Evolutionary conservation across 2,888 invertebrate species (phyloP), one percentile per base, ranked within the genome.

Genomic region (Drosophila paranaensis): DNA sequence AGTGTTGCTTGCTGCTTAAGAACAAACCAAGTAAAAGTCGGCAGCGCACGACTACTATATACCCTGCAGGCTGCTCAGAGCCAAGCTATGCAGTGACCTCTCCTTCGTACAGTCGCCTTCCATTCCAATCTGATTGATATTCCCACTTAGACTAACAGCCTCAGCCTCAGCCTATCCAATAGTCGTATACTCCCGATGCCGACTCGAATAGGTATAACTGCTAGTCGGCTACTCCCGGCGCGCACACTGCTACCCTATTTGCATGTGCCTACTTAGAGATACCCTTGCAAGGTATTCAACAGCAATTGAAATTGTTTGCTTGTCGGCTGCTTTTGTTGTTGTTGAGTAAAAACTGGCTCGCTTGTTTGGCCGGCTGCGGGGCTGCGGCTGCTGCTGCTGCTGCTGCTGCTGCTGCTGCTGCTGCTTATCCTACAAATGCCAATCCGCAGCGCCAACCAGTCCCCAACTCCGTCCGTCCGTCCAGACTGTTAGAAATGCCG

Each of bases 361-460:
- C 46, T 64, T 48, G 58, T 40, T 68, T 60, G 72, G 46, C 57
- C 64, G 50, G 51, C 68, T 72, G 53, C 33, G 35, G 35, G n/a
- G n/a, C 33, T 48, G 54, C 30, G 6, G 56, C 27, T 54, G 55
- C 46, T 20, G 55, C 46, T n/a, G 56, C 35, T 64, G 87, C 33
- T 48, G 54, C 30, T 6, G 56, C 27, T 54, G 55, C 46, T 20
- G 55, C 46, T n/a, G 56, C 35, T 64, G 87, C 55, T 16, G 57
- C 16, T 70, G 87, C 71, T 87, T 76, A 87, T 84, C 88, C 88
- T 79, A 73, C 84, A 89, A 84, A 84, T 89, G 84, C 84, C 84
- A 83, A 86, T 81, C 70, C 77, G 70, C 84, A 71, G 75, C 74
- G 60, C 71, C 84, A 76, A 61, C 83, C 83, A 88, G 88, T 72